Evolutionary conservation across 2,113 vertebrate species (phyloP).

Genomic region (Catharus minimus): DNA sequence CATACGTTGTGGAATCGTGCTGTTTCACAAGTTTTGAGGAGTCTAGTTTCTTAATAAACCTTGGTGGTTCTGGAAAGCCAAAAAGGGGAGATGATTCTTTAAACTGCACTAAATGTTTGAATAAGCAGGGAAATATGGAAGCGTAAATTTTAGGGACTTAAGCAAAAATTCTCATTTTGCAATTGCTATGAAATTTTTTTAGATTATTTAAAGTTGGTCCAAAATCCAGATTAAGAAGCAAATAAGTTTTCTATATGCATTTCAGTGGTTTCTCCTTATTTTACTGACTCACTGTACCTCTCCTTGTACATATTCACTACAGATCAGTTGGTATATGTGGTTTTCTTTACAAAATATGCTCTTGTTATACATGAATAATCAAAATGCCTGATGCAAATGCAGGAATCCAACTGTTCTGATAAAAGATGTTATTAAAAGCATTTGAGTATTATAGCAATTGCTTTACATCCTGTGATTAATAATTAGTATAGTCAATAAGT

Average conservation of each 20-base stretch:
- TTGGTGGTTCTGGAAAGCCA: constrained; percentile 92
- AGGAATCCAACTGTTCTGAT: background rate
- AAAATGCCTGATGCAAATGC: background rate
- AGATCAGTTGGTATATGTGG: background rate
- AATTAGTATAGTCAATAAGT: background rate
- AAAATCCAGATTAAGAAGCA: background rate
- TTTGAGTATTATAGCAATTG: background rate
- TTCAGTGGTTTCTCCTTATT: background rate
- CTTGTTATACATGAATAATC: background rate
- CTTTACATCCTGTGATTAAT: background rate
- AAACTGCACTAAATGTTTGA: background rate
- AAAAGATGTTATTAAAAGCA: background rate
- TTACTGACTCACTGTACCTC: background rate
- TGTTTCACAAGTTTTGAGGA: constrained; percentile 88
- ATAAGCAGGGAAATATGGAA: background rate
- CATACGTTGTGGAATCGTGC: constrained; percentile 83
- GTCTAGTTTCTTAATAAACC: constrained; percentile 94
- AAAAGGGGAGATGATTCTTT: constrained; percentile 32
- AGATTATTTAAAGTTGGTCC: background rate
- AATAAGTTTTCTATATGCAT: background rate
- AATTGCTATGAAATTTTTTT: background rate
- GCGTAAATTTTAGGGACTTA: background rate
- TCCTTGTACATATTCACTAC: background rate
- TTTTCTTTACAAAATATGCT: background rate
- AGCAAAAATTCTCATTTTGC: background rate